Conservation (phyloP, 2,113 vertebrate genomes). For the Electrona antarctica region DNA sequence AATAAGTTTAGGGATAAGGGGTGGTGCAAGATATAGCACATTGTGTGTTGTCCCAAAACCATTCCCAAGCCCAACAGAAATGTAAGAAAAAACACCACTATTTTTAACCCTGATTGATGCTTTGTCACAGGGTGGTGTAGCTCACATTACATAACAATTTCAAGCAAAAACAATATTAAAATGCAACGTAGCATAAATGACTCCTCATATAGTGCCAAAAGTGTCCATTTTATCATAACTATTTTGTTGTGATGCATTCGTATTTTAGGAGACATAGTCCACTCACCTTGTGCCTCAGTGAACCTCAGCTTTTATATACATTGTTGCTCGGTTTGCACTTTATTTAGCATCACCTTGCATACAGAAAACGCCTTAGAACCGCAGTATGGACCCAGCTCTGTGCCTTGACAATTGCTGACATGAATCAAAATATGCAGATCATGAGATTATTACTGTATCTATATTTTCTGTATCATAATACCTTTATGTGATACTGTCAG, state of each 20-base stretch:
- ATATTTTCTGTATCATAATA: not conserved
- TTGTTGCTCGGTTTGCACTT: slow-evolving; percentile 48
- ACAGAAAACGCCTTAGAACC: slow-evolving; percentile 12
- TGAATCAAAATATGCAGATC: slow-evolving; percentile 5
- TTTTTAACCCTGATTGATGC: too few species aligned
- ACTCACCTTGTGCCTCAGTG: not conserved
- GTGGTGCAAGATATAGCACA: too few species aligned
- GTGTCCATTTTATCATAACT: too few species aligned
- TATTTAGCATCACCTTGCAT: slow-evolving; percentile 25
- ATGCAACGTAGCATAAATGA: too few species aligned
- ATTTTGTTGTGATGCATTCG: not conserved
- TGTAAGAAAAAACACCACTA: too few species aligned
- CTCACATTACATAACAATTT: too few species aligned
- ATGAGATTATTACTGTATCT: slow-evolving; percentile 3
- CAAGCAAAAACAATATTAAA: too few species aligned
- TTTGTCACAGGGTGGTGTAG: too few species aligned
- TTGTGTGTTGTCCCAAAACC: too few species aligned
- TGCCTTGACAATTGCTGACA: not conserved
- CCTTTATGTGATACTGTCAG: slow-evolving; percentile 20
- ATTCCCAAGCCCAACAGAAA: too few species aligned
- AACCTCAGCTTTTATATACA: slow-evolving; percentile 27
- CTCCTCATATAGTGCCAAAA: too few species aligned
- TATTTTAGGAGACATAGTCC: not conserved
- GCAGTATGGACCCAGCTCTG: not conserved
- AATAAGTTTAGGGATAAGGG: too few species aligned